phyloP scores from a whole-genome alignment of 37 sponge, comb jelly and placozoan species.

The Mnemiopsis leidyi region DNA sequence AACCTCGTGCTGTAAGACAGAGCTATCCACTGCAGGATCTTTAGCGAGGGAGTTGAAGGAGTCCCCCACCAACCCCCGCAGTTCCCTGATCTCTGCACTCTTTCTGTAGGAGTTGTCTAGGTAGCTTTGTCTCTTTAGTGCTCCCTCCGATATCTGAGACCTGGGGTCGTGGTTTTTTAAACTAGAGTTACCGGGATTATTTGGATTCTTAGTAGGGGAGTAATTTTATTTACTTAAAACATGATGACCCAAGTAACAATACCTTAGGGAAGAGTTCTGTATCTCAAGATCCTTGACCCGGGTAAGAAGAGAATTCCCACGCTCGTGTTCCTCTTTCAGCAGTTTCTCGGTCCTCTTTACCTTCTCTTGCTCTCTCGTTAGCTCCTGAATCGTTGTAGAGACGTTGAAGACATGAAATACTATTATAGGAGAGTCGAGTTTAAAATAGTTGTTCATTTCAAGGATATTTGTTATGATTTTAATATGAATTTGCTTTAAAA shows the following conservation, averaged over 20 bases:
- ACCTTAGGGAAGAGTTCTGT: conserved; percentile 36
- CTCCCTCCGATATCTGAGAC: conserved; percentile 25
- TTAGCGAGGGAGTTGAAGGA: conserved; percentile 51
- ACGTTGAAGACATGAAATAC: too few species aligned
- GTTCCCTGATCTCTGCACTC: conserved; percentile 52
- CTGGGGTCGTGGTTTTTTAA: too few species aligned
- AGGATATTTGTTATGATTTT: too few species aligned
- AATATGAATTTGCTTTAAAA: too few species aligned
- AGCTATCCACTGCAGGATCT: not conserved
- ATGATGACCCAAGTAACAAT: not conserved
- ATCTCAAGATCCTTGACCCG: conserved; percentile 30
- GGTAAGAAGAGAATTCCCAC: conserved; percentile 37
- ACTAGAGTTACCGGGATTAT: too few species aligned
- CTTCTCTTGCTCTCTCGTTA: conserved; percentile 3
- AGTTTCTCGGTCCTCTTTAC: conserved; percentile 10
- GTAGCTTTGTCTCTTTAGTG: conserved; percentile 1
- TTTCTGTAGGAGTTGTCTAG: conserved; percentile 47
- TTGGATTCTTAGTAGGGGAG: too few species aligned
- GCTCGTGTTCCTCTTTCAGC: conserved; percentile 36
- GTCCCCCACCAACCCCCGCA: conserved; percentile 4
- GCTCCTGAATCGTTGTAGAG: too few species aligned
- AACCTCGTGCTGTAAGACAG: not conserved
- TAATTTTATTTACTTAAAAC: too few species aligned
- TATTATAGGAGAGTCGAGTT: too few species aligned
- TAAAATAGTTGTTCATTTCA: too few species aligned